Percentiles rank a stretch among this genome's conserved stretches.
phyloP scores from a whole-genome alignment of 2,797 vertebrate species.

The Myotis planiceps region DNA sequence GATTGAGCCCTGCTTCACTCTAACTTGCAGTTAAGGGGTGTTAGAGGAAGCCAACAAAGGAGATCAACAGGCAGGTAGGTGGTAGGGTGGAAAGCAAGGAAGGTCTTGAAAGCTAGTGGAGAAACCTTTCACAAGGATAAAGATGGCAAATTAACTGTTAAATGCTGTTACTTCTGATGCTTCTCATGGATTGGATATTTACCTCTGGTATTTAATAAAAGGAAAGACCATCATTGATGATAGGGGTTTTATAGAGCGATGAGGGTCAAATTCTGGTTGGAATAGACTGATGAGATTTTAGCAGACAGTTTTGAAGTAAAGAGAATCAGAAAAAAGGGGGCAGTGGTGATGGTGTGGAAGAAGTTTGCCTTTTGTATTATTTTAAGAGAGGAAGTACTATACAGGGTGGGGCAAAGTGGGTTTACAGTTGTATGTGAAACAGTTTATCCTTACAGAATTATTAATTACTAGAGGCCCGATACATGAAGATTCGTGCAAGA shows the following conservation, averaged over 20 bases:
- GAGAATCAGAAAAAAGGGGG: neutral
- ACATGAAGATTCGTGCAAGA: no score
- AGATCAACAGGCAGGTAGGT: no score
- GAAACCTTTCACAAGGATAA: neutral
- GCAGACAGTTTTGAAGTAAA: neutral
- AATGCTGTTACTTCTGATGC: neutral
- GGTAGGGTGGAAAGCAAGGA: neutral
- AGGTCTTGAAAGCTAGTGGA: neutral
- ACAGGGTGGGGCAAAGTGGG: neutral
- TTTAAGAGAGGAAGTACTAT: neutral
- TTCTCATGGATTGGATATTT: neutral
- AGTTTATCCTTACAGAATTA: no score
- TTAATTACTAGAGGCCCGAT: no score
- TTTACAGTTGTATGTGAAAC: neutral
- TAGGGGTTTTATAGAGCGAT: neutral
- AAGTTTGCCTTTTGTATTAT: neutral
- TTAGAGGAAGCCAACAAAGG: neutral
- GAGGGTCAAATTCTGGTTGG: neutral
- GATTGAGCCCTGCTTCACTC: neutral
- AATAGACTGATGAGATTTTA: neutral
- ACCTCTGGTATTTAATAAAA: neutral
- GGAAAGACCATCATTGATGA: neutral
- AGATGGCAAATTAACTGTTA: neutral
- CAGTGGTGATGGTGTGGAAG: neutral
- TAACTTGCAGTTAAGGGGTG: neutral